These are phyloP conservation scores for Scortum barcoo DNA, from an alignment of 2,113 vertebrate species.

Conservation along the genomic window DNA sequence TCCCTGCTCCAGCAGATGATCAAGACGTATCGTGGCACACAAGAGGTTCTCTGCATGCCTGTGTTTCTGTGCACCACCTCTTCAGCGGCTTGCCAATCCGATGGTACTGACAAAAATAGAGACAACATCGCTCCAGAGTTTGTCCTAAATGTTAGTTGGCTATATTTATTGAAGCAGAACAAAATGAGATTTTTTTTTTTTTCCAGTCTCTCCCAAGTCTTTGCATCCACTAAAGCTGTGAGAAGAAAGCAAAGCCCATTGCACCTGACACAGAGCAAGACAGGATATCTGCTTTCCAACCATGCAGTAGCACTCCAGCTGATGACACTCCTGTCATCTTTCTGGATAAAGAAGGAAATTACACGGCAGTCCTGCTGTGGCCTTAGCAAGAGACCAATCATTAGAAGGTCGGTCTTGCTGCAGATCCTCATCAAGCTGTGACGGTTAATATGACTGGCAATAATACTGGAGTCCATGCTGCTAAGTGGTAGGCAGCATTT, in stretches of 20 bases:
- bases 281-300: conserved; percentile 56
- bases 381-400: conserved; percentile 61
- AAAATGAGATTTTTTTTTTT: conserved; percentile 21
- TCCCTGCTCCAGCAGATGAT: conserved; percentile 48
- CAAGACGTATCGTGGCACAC: conserved; percentile 30
- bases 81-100: conserved; percentile 32
- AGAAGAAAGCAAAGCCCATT: conserved; percentile 24
- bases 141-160: conserved; percentile 33
- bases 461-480: conserved; percentile 10
- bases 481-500: conserved; percentile 33
- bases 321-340: conserved; percentile 62
- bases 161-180: conserved; percentile 36
- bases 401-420: conserved; percentile 74
- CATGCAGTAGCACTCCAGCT: conserved; percentile 51
- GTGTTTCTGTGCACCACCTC: conserved; percentile 26
- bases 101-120: conserved; percentile 27
- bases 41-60: background rate
- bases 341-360: conserved; percentile 61
- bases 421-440: conserved; percentile 67
- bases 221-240: conserved; percentile 12
- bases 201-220: conserved; percentile 25
- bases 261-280: conserved; percentile 23
- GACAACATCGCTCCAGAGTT: background rate
- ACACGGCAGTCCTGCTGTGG: conserved; percentile 66
- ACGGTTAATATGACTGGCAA: conserved; percentile 51